Base-by-base conservation (phyloP, 2,113 vertebrate species). In the Triplophysa siluroides region DNA sequence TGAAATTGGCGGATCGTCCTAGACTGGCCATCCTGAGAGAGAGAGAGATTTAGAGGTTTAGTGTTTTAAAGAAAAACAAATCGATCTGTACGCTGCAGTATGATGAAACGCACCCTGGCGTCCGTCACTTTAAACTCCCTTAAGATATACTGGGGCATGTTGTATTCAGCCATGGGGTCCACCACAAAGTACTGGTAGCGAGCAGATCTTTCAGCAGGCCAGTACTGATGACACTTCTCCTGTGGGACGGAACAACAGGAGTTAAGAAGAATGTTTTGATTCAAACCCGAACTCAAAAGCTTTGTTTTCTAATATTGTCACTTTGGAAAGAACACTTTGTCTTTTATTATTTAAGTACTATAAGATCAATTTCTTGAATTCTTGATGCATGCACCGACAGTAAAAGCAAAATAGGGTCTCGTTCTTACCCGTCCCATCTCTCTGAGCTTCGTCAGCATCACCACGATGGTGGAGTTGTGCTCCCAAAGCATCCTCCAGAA, bases 401-500 rank as follows among this genome's bases (percentile, higher is more conserved):
- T 7, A 38, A 12, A 11, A 12, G 10, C 11, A 11, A 45, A 45
- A 45, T 12, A 11, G 11, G 1, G 11, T 45, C 10, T 3, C 11
- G 2, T 45, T 45, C 95, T 2, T 90, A 98, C 97, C 94, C 95
- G 92, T 86, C 96, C 97, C 96, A 99, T 98, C 91, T 99, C 96
- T 4, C 95, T 91, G 71, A 99, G 93, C 88, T 98, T 97, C 82
- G 96, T 98, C 88, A 98, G 91, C 96, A 99, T 98, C 90, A 99
- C 96, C 52, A 99, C 94, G 66, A 99, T 98, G 86, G 97, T 99
- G 85, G 97, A 98, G 84, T 98, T 98, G 91, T 98, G 95, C 78
- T 99, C 97, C 97, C 97, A 99, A 1, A 99, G 85, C 97, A 99
- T 99, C 81, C 97, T 94, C 97, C 97, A 99, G 92, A 98, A 98